Percentiles rank a stretch among this genome's conserved stretches.
phyloP scores from a whole-genome alignment of 2,888 invertebrate species.

The Lithophane semibrunnea region DNA sequence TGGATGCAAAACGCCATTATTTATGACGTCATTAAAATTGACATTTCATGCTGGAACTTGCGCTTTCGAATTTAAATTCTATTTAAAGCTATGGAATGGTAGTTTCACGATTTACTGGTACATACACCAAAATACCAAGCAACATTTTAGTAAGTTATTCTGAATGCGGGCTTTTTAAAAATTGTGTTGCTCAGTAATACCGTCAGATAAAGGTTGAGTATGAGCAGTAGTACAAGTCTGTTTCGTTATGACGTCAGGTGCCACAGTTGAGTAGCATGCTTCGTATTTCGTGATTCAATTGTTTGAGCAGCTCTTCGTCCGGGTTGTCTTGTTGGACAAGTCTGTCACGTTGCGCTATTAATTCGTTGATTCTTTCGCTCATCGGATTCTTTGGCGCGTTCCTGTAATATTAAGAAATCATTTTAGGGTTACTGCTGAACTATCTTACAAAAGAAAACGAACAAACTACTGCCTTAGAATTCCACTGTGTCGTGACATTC shows the following conservation, averaged over 20 bases:
- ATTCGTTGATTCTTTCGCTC: slow-evolving; percentile 83
- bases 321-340: slow-evolving; percentile 86
- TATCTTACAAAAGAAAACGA: background rate
- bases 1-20: background rate
- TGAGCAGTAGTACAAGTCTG: background rate
- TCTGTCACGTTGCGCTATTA: slow-evolving; percentile 87
- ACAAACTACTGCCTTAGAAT: background rate
- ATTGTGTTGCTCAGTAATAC: background rate
- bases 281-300: slow-evolving; percentile 89
- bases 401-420: slow-evolving; percentile 61
- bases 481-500: background rate
- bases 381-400: slow-evolving; percentile 77
- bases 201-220: slow-evolving; percentile 1
- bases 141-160: background rate
- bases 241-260: slow-evolving; percentile 69
- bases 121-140: background rate
- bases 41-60: background rate
- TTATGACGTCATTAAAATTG: slow-evolving; percentile 15
- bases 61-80: background rate
- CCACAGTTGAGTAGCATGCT: slow-evolving; percentile 85
- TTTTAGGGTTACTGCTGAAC: background rate
- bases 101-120: background rate
- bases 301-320: slow-evolving; percentile 85
- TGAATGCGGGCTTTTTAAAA: background rate
- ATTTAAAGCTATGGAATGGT: background rate